Evolutionary conservation across 2,113 vertebrate species (phyloP).

Genomic region (Cyanistes caeruleus): DNA sequence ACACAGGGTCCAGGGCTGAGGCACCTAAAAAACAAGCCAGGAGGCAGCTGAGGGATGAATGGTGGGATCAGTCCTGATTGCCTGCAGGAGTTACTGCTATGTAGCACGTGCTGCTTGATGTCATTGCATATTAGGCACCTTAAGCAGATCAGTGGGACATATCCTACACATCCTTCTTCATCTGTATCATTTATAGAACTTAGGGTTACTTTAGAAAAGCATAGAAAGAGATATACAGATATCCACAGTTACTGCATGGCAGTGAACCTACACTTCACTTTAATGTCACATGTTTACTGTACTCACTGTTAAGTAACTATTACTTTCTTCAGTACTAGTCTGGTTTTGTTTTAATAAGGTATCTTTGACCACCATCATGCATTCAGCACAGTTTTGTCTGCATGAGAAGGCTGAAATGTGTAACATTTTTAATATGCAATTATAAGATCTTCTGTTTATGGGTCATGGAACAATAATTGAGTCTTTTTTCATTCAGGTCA

Average conservation of each 20-base stretch:
- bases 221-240: background rate
- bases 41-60: rapidly evolving
- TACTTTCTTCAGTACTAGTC: background rate
- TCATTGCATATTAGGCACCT: background rate
- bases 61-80: background rate
- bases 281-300: background rate
- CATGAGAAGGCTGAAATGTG: background rate
- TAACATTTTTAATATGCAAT: background rate
- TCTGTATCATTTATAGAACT: background rate
- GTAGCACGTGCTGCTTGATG: background rate
- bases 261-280: background rate
- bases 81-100: background rate
- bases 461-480: background rate
- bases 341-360: background rate
- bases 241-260: background rate
- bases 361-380: background rate
- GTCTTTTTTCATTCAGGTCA: background rate
- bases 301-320: background rate
- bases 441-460: background rate
- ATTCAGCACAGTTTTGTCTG: background rate
- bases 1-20: background rate
- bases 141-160: background rate
- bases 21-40: background rate
- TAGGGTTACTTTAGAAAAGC: background rate
- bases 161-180: background rate